These are phyloP conservation scores for Brachycybe producta DNA, from an alignment of 2,888 invertebrate genomes.

Conservation along the genomic window DNA sequence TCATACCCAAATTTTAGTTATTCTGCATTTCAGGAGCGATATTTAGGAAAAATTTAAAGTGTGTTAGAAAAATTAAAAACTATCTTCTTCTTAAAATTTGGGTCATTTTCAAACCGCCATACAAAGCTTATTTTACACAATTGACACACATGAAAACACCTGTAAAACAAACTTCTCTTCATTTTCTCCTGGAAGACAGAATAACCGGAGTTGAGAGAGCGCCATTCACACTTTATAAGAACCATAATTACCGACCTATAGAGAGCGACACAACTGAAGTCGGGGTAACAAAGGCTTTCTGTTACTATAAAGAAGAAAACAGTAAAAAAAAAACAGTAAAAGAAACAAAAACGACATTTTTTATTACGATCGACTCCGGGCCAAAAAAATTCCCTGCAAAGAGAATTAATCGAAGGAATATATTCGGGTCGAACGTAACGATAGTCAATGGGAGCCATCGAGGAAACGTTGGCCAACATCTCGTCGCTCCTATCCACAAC, in stretches of 20 bases:
- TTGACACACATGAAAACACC: neutral
- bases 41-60: no score
- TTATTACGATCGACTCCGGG: slow-evolving; percentile 81
- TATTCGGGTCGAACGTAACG: slow-evolving; percentile 78
- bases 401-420: slow-evolving; percentile 69
- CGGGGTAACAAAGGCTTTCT: slow-evolving; percentile 78
- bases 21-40: no score
- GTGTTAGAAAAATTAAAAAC: neutral
- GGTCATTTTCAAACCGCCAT: no score
- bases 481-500: no score
- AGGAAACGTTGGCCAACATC: no score
- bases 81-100: no score
- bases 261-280: slow-evolving; percentile 76
- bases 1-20: no score
- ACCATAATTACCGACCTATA: no score
- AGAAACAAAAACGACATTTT: no score
- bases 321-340: neutral
- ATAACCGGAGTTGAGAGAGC: no score
- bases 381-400: slow-evolving; percentile 79
- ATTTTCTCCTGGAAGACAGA: no score
- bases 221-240: no score
- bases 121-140: neutral
- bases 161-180: neutral
- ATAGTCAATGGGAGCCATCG: slow-evolving; percentile 63
- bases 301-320: slow-evolving; percentile 48